phyloP scores from a whole-genome alignment of 64 coral and sea anemone species.

The Cladopsammia gracilis region DNA sequence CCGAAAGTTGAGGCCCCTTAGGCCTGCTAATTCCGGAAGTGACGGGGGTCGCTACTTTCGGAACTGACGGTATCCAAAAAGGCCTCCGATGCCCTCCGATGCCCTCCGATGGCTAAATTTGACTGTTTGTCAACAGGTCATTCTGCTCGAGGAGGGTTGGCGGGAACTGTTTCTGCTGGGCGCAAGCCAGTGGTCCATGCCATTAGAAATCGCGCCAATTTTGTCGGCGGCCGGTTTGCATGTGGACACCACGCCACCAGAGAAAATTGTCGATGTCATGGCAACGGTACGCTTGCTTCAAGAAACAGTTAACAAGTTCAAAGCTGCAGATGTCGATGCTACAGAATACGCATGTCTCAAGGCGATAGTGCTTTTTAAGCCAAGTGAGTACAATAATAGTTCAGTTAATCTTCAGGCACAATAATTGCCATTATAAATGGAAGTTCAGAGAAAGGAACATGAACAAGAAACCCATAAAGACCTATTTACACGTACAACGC shows the following conservation, averaged over 20 bases:
- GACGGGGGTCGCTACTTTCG: no score
- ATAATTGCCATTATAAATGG: neutral
- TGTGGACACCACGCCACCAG: slow-evolving; percentile 90
- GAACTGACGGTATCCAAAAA: no score
- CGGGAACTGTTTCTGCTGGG: slow-evolving; percentile 89
- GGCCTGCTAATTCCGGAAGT: no score
- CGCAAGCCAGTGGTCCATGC: slow-evolving; percentile 95
- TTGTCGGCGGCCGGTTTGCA: slow-evolving; percentile 89
- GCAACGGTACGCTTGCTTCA: slow-evolving; percentile 85
- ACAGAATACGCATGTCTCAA: slow-evolving; percentile 95
- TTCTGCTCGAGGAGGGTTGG: slow-evolving; percentile 90
- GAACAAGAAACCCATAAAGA: no score
- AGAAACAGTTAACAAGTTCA: slow-evolving; percentile 91
- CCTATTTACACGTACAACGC: no score
- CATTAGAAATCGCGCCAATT: slow-evolving; percentile 94
- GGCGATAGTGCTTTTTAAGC: slow-evolving; percentile 93
- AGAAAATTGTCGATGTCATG: slow-evolving; percentile 96
- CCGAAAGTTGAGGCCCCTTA: no score
- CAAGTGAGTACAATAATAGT: slow-evolving; percentile 60
- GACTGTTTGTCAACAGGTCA: slow-evolving; percentile 56
- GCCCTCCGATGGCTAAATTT: no score
- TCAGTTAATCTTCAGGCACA: neutral
- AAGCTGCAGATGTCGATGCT: slow-evolving; percentile 73
- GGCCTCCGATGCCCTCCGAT: no score
- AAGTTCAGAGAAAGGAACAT: neutral